These are phyloP conservation scores for Syrrhaptes paradoxus DNA, from an alignment of 2,113 vertebrate genomes.

Conservation along the genomic window DNA sequence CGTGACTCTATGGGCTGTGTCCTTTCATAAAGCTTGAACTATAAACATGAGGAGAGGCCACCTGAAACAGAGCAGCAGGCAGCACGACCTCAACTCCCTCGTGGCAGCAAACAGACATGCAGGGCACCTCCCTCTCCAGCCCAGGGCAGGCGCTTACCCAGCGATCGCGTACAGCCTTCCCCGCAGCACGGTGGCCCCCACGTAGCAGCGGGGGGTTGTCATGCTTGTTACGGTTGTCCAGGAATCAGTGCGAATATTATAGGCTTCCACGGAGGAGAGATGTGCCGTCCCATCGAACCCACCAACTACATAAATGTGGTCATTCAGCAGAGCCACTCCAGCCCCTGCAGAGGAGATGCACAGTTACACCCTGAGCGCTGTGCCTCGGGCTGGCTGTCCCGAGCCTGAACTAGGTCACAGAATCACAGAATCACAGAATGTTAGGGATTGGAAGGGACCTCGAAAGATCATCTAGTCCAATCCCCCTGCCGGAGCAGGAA, in stretches of 20 bases:
- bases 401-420: not conserved
- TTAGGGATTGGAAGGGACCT: too few relatives aligned
- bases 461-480: too few relatives aligned
- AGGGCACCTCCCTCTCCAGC: not conserved
- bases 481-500: too few relatives aligned
- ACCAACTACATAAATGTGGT: conserved; percentile 97
- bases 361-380: not conserved
- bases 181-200: conserved; percentile 93
- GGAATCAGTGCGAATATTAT: conserved; percentile 96
- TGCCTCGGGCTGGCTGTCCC: rapidly evolving
- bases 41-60: not conserved
- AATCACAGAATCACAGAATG: too few relatives aligned
- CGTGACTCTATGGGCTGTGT: not conserved
- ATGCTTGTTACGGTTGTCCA: conserved; percentile 96
- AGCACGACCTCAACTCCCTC: rapidly evolving
- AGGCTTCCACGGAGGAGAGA: conserved; percentile 94
- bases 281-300: conserved; percentile 96
- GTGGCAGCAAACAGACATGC: not conserved
- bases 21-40: not conserved
- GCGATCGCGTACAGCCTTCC: conserved; percentile 95
- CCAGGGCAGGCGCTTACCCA: conserved; percentile 76
- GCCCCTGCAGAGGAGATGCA: conserved; percentile 77
- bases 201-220: conserved; percentile 97
- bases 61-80: not conserved
- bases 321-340: conserved; percentile 94